Evolutionary conservation across 2,113 vertebrate genomes (phyloP).

Genomic region (Antechinus stuartii): DNA sequence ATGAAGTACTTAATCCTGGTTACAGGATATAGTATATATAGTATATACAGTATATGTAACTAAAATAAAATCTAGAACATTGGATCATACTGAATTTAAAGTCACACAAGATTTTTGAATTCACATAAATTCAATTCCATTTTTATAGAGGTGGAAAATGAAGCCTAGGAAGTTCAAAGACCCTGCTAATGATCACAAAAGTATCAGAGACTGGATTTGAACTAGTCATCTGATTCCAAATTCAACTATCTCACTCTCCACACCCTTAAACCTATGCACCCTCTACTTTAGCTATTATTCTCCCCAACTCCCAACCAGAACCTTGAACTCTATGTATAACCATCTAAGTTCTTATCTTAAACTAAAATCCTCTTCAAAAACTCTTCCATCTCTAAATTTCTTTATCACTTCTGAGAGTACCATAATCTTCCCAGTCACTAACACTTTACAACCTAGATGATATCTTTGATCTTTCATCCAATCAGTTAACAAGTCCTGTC

Average conservation of each 20-base stretch:
- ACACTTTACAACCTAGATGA: no score
- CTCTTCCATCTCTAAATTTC: background rate
- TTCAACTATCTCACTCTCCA: background rate
- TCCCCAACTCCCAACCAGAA: background rate
- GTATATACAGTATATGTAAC: background rate
- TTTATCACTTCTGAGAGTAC: background rate
- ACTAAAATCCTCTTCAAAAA: background rate
- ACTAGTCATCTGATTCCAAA: background rate
- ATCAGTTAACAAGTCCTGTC: background rate
- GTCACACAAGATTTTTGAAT: background rate
- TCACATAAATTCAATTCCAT: background rate
- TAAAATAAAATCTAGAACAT: background rate
- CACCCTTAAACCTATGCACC: no score
- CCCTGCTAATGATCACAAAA: background rate
- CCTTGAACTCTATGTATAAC: background rate
- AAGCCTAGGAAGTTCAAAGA: background rate
- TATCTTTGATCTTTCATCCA: background rate
- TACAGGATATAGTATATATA: background rate
- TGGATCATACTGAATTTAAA: background rate
- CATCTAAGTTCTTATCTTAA: background rate
- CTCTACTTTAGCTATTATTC: background rate
- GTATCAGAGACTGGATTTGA: no score
- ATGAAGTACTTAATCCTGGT: background rate
- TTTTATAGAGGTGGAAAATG: background rate
- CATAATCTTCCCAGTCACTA: background rate